These are phyloP conservation scores for Lipophrys pholis DNA, from an alignment of 2,113 vertebrate genomes.

Conservation along the genomic window DNA sequence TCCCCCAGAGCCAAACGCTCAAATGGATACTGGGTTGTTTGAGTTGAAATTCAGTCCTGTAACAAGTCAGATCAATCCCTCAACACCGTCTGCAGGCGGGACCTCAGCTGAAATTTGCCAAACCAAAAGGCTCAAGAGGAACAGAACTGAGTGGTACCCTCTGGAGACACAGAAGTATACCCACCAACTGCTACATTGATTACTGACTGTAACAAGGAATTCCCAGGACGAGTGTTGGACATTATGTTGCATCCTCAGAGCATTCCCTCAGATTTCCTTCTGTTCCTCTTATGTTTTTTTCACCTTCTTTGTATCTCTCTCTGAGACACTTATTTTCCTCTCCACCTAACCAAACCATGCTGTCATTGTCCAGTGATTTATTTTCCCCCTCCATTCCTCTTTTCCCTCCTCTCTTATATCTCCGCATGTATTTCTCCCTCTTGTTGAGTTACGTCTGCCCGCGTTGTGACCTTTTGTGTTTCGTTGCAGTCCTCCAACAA, in stretches of 20 bases:
- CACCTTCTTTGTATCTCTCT: background rate
- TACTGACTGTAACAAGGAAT: conserved; percentile 47
- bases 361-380: background rate
- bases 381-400: background rate
- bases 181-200: conserved; percentile 43
- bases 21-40: conserved; percentile 23
- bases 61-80: conserved; percentile 65
- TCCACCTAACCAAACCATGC: conserved; percentile 27
- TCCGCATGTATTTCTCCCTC: conserved; percentile 58
- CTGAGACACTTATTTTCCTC: conserved; percentile 27
- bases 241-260: conserved; percentile 48
- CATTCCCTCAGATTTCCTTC: conserved; percentile 23
- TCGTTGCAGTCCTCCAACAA: conserved; percentile 73
- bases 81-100: conserved; percentile 7
- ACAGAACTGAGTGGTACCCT: conserved; percentile 36
- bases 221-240: conserved; percentile 38
- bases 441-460: conserved; percentile 70
- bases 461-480: conserved; percentile 77
- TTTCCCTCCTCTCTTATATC: conserved; percentile 27
- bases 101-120: conserved; percentile 56
- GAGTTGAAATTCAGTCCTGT: conserved; percentile 46
- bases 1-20: conserved; percentile 8
- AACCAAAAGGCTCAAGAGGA: conserved; percentile 38
- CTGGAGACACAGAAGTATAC: conserved; percentile 49
- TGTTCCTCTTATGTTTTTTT: background rate